Conservation (phyloP, 2,888 invertebrate genomes). For the Galerucella nymphaeae region DNA sequence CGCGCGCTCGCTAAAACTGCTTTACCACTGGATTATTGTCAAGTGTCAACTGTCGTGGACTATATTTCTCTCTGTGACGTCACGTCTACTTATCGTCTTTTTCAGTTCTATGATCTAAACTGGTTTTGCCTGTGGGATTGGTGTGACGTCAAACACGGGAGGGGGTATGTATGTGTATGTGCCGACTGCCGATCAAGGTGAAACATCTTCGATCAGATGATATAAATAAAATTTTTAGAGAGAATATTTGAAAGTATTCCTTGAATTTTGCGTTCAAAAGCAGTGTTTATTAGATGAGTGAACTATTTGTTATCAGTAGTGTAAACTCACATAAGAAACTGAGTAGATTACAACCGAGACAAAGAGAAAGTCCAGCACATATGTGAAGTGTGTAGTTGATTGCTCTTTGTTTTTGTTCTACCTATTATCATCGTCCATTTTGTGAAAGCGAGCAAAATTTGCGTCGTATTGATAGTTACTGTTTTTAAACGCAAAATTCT, state of each 20-base stretch:
- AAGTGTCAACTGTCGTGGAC: too few species aligned
- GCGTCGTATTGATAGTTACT: conserved; percentile 49
- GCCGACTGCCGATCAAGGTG: conserved; percentile 28
- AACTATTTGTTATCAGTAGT: conserved; percentile 48
- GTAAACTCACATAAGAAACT: conserved; percentile 40
- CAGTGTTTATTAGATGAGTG: conserved; percentile 48
- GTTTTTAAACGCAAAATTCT: conserved; percentile 61
- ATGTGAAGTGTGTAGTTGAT: conserved; percentile 51
- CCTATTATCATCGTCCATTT: conserved; percentile 61
- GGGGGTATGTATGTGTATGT: conserved; percentile 1
- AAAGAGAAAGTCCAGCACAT: conserved; percentile 47
- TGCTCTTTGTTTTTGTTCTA: conserved; percentile 59
- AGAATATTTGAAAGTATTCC: conserved; percentile 45
- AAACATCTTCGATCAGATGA: conserved; percentile 32
- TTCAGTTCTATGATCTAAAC: not conserved
- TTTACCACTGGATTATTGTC: too few species aligned
- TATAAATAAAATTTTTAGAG: conserved; percentile 38
- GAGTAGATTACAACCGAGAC: conserved; percentile 36
- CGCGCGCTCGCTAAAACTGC: too few species aligned
- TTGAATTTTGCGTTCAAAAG: conserved; percentile 60
- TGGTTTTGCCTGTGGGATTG: not conserved
- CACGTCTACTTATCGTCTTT: too few species aligned
- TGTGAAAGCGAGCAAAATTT: conserved; percentile 59
- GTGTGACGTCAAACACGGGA: not conserved
- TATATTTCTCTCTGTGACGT: too few species aligned